Conservation (phyloP, 2,113 vertebrate species). For the Copsychus sechellarum region DNA sequence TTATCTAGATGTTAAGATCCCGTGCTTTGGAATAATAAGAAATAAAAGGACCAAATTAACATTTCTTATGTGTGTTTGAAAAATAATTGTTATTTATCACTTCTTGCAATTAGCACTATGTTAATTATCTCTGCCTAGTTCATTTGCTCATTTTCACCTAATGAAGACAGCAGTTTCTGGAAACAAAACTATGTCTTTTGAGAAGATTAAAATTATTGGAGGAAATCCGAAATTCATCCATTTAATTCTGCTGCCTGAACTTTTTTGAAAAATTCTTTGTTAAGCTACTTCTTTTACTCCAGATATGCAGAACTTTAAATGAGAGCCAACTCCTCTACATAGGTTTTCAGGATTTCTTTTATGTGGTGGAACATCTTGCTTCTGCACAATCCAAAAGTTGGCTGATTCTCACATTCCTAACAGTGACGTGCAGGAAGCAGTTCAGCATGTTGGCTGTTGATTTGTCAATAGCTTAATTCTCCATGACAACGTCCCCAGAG, state of each 20-base stretch:
- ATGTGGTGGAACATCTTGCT: conserved; percentile 35
- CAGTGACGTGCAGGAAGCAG: conserved; percentile 51
- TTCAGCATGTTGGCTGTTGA: conserved; percentile 43
- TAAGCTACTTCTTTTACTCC: conserved; percentile 13
- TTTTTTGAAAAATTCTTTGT: conserved; percentile 40
- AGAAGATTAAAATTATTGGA: conserved; percentile 33
- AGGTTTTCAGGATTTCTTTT: not conserved
- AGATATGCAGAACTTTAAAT: not conserved
- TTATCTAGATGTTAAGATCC: conserved; percentile 34
- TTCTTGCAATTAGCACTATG: conserved; percentile 13
- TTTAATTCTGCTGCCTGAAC: conserved; percentile 42
- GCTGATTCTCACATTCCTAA: conserved; percentile 65
- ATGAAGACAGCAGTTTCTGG: conserved; percentile 30
- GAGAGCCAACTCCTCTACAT: not conserved
- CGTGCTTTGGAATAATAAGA: not conserved
- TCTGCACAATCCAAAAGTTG: conserved; percentile 31
- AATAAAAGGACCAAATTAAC: conserved; percentile 43
- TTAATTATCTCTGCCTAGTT: conserved; percentile 65
- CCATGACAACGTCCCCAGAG: conserved; percentile 69
- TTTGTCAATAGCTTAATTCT: conserved; percentile 79
- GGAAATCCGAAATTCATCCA: conserved; percentile 35
- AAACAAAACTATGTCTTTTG: conserved; percentile 16
- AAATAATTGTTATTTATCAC: conserved; percentile 43
- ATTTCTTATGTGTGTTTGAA: conserved; percentile 38
- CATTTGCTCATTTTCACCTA: conserved; percentile 30